Percentiles rank a stretch among this genome's conserved stretches.
Evolutionary conservation across 1,140 invertebrate species (phyloP).

Genomic region (Hesperophylax magnus): DNA sequence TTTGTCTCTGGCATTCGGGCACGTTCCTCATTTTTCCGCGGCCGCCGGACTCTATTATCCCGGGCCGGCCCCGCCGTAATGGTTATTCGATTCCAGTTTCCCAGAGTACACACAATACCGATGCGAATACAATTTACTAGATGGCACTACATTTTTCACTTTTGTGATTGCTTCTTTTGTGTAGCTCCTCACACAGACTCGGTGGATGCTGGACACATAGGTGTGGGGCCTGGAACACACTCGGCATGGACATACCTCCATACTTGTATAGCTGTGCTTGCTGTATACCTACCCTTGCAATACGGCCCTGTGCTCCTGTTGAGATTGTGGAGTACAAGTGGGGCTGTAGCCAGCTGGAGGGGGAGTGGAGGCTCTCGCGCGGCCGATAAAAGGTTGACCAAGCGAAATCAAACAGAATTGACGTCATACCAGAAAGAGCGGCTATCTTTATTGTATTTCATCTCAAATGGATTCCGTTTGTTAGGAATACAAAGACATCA

Average conservation of each 20-base stretch:
- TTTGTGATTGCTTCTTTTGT: constrained; percentile 59
- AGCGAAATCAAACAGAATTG: constrained; percentile 30
- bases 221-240: too few species aligned
- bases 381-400: constrained; percentile 31
- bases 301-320: background rate
- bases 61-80: constrained; percentile 53
- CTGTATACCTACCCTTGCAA: background rate
- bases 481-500: background rate
- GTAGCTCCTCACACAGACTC: constrained; percentile 42
- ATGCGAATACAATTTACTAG: constrained; percentile 57
- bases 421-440: constrained; percentile 22
- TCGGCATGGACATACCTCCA: too few species aligned
- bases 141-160: constrained; percentile 59
- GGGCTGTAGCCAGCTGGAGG: too few species aligned
- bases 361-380: constrained; percentile 1
- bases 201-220: background rate
- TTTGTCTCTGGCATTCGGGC: constrained; percentile 42
- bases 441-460: background rate
- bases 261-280: too few species aligned
- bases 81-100: constrained; percentile 57
- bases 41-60: constrained; percentile 55
- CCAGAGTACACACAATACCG: constrained; percentile 53
- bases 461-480: background rate
- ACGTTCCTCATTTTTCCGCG: constrained; percentile 53
- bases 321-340: too few species aligned